Conservation (phyloP, 2,888 invertebrate species). For the Nasonia oneida region DNA sequence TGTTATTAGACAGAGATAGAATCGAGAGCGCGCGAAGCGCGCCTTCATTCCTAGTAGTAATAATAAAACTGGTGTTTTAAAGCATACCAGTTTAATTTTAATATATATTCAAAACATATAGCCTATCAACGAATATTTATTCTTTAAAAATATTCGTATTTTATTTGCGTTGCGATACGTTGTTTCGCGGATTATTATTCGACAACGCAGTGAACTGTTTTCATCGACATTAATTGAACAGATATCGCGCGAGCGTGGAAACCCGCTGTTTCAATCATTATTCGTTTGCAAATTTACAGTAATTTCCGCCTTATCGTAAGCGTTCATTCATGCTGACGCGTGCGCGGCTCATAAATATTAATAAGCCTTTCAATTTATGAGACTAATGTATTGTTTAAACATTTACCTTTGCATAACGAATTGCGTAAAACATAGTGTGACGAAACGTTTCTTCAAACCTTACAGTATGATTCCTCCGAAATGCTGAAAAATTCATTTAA, state of each 20-base stretch:
- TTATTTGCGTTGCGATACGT: not conserved
- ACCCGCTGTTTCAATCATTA: not conserved
- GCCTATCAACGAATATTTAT: not conserved
- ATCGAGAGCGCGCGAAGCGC: too few species aligned
- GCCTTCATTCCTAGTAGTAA: too few species aligned
- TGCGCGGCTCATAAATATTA: not conserved
- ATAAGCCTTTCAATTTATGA: not conserved
- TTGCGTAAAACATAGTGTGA: not conserved
- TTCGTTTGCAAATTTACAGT: conserved; percentile 10
- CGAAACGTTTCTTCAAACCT: too few species aligned
- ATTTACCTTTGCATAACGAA: conserved; percentile 1
- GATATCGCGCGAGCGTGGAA: not conserved
- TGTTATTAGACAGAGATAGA: too few species aligned
- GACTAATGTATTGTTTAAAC: not conserved
- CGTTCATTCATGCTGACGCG: not conserved
- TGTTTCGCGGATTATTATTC: not conserved
- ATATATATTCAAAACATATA: not conserved
- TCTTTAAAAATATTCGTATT: not conserved
- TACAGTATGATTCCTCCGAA: too few species aligned
- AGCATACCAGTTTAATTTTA: not conserved
- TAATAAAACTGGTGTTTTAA: too few species aligned
- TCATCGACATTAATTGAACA: not conserved
- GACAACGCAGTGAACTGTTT: not conserved
- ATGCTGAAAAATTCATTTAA: not conserved
- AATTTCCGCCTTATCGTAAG: conserved; percentile 8